phyloP scores from a whole-genome alignment of 2,797 vertebrate genomes.

The Danio tinwini region DNA sequence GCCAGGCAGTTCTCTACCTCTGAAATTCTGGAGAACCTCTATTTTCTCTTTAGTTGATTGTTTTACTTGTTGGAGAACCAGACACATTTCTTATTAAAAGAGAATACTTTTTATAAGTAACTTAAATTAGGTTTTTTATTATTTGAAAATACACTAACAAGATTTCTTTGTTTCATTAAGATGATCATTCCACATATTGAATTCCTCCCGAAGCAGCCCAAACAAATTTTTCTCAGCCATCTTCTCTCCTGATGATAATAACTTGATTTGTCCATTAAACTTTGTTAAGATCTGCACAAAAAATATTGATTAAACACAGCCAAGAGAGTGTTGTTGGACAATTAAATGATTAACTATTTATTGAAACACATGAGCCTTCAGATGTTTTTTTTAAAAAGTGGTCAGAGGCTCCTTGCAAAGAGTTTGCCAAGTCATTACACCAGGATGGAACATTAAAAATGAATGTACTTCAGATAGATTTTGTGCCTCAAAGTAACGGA shows the following conservation, averaged over 20 bases:
- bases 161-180: conserved; percentile 41
- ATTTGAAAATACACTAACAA: conserved; percentile 45
- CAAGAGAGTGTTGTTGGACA: neutral
- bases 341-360: no score
- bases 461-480: no score
- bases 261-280: conserved; percentile 45
- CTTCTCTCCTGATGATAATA: conserved; percentile 4
- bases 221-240: conserved; percentile 48
- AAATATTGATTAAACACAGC: neutral
- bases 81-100: neutral
- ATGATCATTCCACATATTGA: conserved; percentile 52
- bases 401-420: no score
- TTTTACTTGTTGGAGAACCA: conserved; percentile 59
- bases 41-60: conserved; percentile 39
- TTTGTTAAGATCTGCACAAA: conserved; percentile 27
- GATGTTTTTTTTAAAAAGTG: no score
- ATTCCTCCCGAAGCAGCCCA: conserved; percentile 48
- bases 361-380: no score
- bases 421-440: no score
- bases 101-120: neutral
- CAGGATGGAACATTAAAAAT: no score
- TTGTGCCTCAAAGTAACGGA: no score
- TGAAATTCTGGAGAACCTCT: conserved; percentile 64
- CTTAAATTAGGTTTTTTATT: neutral
- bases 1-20: conserved; percentile 75